A percentile compares a stretch with the other conserved stretches of the same genome.
Conservation (phyloP, 2,113 vertebrate species). For the Talpa occidentalis region DNA sequence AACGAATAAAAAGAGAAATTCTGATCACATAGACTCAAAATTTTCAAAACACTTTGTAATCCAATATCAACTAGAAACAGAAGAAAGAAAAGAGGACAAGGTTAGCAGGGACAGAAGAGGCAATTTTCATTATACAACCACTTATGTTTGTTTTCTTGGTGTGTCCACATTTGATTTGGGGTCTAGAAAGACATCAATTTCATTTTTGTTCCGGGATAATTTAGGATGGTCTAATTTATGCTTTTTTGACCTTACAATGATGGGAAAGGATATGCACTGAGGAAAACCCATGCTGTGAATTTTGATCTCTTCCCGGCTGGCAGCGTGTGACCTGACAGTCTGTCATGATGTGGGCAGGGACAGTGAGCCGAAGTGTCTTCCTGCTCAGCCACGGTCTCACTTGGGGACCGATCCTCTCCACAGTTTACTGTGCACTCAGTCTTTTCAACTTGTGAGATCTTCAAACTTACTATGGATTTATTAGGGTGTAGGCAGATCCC, state of each 20-base stretch:
- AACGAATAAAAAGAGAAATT: conserved; percentile 61
- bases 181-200: neutral
- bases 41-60: conserved; percentile 43
- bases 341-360: too few species aligned
- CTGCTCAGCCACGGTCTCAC: too few species aligned
- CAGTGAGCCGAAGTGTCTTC: too few species aligned
- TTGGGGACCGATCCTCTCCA: too few species aligned
- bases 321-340: too few species aligned
- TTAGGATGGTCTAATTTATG: neutral
- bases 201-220: neutral
- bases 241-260: neutral
- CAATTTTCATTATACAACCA: neutral
- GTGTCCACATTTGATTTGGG: neutral
- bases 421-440: too few species aligned
- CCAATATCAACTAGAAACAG: conserved; percentile 55
- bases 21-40: conserved; percentile 14
- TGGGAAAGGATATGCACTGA: neutral
- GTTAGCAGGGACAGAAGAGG: neutral
- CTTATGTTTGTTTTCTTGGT: neutral
- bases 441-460: too few species aligned
- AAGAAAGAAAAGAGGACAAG: conserved; percentile 14
- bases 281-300: neutral
- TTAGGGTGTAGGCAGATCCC: too few species aligned
- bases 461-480: too few species aligned
- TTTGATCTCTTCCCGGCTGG: too few species aligned